Percentiles rank a stretch among this genome's conserved stretches.
phyloP scores from a whole-genome alignment of 2,113 vertebrate species.

The Calypte anna region DNA sequence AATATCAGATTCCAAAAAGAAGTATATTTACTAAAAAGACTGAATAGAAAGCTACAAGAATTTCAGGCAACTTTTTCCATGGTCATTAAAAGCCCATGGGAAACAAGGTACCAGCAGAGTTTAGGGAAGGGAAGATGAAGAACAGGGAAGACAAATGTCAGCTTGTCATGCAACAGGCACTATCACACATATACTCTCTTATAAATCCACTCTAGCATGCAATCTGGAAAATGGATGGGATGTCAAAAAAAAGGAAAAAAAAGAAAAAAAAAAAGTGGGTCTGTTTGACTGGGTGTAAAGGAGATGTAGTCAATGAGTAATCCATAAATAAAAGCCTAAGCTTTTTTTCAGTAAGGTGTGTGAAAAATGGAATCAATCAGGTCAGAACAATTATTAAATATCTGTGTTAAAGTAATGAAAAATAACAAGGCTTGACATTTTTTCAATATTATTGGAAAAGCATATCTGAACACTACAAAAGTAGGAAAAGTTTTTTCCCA shows the following conservation, averaged over 20 bases:
- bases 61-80: accelerated
- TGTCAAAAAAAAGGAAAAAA: neutral
- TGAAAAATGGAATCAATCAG: neutral
- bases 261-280: accelerated
- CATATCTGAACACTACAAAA: neutral
- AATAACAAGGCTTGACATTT: neutral
- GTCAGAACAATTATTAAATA: neutral
- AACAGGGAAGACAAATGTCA: neutral
- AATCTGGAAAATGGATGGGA: neutral
- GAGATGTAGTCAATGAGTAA: neutral
- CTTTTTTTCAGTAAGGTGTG: neutral
- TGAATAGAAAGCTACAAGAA: neutral
- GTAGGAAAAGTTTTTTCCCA: neutral
- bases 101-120: neutral
- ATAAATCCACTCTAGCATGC: neutral
- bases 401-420: neutral
- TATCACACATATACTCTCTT: neutral
- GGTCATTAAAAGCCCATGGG: neutral
- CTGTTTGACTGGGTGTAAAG: neutral
- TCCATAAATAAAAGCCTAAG: neutral
- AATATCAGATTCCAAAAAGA: neutral
- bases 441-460: neutral
- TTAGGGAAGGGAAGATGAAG: neutral
- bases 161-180: neutral
- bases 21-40: neutral